phyloP scores from a whole-genome alignment of 2,797 vertebrate species.

The Cryptoprocta ferox region DNA sequence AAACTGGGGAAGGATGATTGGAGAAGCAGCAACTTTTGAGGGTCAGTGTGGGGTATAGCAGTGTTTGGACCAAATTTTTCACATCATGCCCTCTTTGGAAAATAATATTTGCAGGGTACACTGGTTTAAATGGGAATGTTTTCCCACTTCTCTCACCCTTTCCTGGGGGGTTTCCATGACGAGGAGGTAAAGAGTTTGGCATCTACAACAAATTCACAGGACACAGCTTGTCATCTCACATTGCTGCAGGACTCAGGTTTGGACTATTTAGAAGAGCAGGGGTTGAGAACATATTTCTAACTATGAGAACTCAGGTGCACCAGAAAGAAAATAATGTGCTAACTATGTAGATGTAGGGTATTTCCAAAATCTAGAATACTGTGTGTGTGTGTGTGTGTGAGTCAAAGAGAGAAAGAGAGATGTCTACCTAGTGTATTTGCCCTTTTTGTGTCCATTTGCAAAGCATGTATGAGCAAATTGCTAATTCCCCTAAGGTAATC shows the following conservation, averaged over 20 bases:
- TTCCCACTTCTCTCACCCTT: neutral
- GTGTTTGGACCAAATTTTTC: neutral
- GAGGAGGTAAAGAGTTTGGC: too few relatives aligned
- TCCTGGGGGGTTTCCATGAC: neutral
- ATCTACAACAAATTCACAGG: neutral
- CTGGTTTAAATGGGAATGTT: neutral
- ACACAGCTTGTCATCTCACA: neutral
- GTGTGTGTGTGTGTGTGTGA: neutral
- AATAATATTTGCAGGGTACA: neutral
- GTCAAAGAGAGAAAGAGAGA: neutral
- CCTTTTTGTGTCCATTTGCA: conserved; percentile 61
- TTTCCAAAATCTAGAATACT: neutral
- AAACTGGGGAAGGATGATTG: neutral
- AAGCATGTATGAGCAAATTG: conserved; percentile 38
- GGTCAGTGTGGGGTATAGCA: neutral
- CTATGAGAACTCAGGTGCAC: neutral
- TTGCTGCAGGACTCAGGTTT: neutral
- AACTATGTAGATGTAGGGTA: neutral
- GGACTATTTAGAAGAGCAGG: neutral
- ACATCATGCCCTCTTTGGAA: neutral
- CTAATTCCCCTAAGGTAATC: conserved; percentile 12
- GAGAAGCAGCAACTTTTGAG: accelerated
- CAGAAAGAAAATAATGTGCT: neutral
- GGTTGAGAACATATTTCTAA: neutral
- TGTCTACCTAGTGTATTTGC: conserved; percentile 30